Conservation (phyloP, 1,140 invertebrate species). For the Ganaspis sp. region DNA sequence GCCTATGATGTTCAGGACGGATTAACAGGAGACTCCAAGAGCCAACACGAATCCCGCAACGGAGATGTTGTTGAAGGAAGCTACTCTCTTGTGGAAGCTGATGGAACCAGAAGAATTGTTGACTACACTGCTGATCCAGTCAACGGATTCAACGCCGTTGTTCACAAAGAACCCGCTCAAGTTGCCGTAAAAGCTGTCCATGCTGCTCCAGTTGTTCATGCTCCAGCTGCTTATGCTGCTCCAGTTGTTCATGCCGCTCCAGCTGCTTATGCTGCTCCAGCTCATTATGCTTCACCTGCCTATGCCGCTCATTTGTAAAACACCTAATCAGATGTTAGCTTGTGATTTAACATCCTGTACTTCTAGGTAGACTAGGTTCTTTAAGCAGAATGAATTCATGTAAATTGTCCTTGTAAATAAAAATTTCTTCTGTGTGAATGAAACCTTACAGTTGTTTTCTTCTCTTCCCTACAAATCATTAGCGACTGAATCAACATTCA, state of each 20-base stretch:
- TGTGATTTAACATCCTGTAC: neutral
- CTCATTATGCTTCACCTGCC: constrained; percentile 28
- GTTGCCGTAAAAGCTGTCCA: constrained; percentile 58
- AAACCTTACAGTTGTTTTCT: neutral
- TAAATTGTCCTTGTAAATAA: constrained; percentile 2
- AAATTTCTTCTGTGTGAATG: neutral
- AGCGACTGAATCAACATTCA: no score
- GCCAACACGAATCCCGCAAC: constrained; percentile 76
- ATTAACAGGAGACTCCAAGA: constrained; percentile 77
- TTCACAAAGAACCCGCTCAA: constrained; percentile 77
- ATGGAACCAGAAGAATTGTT: constrained; percentile 77
- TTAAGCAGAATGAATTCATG: neutral
- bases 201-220: constrained; percentile 43
- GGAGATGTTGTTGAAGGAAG: constrained; percentile 78
- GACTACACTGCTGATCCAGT: constrained; percentile 77
- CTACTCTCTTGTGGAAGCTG: constrained; percentile 78
- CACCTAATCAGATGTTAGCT: neutral
- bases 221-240: constrained; percentile 56
- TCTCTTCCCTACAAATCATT: neutral
- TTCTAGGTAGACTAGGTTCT: neutral
- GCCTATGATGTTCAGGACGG: constrained; percentile 78
- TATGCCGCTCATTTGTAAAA: neutral
- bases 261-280: constrained; percentile 38
- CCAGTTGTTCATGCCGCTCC: constrained; percentile 38
- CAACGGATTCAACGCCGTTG: constrained; percentile 79